Evolutionary conservation across 1,140 invertebrate species (phyloP).

Genomic region (Drosophila cardini): DNA sequence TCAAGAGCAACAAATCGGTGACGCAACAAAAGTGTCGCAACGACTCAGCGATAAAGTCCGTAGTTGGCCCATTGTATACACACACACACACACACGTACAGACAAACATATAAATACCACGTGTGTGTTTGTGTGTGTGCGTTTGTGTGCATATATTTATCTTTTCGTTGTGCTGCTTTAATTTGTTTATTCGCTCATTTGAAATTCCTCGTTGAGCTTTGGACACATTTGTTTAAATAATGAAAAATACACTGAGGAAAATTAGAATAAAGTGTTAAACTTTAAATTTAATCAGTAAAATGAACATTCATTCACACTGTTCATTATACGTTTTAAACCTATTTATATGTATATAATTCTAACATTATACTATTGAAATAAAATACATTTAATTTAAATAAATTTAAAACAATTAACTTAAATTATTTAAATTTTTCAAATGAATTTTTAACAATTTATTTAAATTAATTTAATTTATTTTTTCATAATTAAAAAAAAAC

Average conservation of each 20-base stretch:
- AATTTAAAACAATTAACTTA: no score
- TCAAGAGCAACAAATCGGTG: slow-evolving; percentile 30
- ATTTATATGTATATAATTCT: background rate
- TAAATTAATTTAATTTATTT: no score
- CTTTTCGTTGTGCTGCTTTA: slow-evolving; percentile 49
- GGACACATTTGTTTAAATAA: slow-evolving; percentile 69
- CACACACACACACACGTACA: background rate
- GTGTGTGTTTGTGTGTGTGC: background rate
- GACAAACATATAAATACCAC: no score
- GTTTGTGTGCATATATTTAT: slow-evolving; percentile 8
- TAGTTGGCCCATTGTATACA: slow-evolving; percentile 19
- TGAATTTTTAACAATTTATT: no score
- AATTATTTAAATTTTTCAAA: no score
- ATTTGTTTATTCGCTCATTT: slow-evolving; percentile 66
- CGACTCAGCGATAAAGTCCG: slow-evolving; percentile 40
- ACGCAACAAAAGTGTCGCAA: background rate
- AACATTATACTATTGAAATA: no score
- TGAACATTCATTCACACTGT: no score
- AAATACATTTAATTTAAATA: no score
- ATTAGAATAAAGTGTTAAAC: no score
- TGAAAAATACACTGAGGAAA: slow-evolving; percentile 29
- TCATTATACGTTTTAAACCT: no score
- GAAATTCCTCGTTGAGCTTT: slow-evolving; percentile 58
- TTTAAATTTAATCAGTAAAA: no score
- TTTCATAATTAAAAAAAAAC: background rate